Conservation (phyloP, 2,797 vertebrate genomes). For the Odontamblyopus rebecca region DNA sequence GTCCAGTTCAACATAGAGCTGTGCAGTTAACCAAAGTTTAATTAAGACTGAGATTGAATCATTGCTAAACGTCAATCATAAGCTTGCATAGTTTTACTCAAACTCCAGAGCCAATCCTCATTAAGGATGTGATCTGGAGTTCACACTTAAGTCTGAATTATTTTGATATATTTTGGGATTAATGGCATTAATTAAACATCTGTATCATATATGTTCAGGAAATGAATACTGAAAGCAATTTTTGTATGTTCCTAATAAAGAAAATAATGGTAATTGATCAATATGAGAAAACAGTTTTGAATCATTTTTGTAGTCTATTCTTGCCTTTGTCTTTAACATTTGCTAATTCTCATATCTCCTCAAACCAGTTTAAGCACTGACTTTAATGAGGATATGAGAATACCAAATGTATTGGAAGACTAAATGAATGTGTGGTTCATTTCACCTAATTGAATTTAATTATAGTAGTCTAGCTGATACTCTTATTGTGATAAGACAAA, state of each 20-base stretch:
- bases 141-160: not conserved
- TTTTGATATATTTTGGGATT: not conserved
- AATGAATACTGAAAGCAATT: not conserved
- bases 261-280: too few species aligned
- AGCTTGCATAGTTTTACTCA: not conserved
- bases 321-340: not conserved
- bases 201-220: not conserved
- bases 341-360: not conserved
- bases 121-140: not conserved
- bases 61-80: too few species aligned
- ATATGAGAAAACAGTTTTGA: too few species aligned
- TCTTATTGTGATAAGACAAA: constrained; percentile 21
- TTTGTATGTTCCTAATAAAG: not conserved
- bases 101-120: not conserved
- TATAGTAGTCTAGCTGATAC: constrained; percentile 5
- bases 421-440: constrained; percentile 6
- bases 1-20: too few species aligned
- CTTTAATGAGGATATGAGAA: not conserved
- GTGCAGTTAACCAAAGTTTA: too few species aligned
- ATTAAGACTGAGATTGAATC: too few species aligned
- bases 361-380: not conserved
- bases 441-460: constrained; percentile 13
- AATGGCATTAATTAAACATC: not conserved
- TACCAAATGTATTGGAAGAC: not conserved
- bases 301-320: not conserved